Evolutionary conservation across 2,797 vertebrate genomes (phyloP).

Genomic region (Megalops cyprinoides): DNA sequence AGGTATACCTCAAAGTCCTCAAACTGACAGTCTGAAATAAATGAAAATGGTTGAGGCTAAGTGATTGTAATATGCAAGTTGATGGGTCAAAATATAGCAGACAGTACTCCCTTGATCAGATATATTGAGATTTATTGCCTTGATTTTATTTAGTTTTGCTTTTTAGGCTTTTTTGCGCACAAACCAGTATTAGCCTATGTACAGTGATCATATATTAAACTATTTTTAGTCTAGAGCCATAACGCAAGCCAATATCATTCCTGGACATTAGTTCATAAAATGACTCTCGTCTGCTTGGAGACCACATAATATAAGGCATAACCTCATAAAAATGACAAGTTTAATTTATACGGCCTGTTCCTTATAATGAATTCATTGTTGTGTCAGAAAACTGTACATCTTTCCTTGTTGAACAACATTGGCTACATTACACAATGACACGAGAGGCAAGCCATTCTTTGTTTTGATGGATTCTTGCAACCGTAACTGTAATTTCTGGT

Average conservation of each 20-base stretch:
- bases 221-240: conserved; percentile 58
- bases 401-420: conserved; percentile 48
- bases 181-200: conserved; percentile 21
- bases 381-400: conserved; percentile 41
- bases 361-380: conserved; percentile 54
- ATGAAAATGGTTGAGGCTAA: conserved; percentile 38
- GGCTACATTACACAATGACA: conserved; percentile 39
- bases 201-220: conserved; percentile 36
- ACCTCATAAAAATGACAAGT: conserved; percentile 58
- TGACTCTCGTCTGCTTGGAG: conserved; percentile 54
- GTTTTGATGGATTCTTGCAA: conserved; percentile 45
- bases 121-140: conserved; percentile 43
- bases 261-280: conserved; percentile 53
- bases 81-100: conserved; percentile 55
- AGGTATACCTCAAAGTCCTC: not conserved
- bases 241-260: conserved; percentile 51
- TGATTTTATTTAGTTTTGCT: conserved; percentile 47
- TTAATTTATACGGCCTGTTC: conserved; percentile 52
- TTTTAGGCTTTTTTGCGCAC: conserved; percentile 19
- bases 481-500: conserved; percentile 35
- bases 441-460: conserved; percentile 34
- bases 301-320: conserved; percentile 39
- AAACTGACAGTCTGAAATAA: not conserved
- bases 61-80: conserved; percentile 57
- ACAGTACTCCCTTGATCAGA: conserved; percentile 24